Evolutionary conservation across 1,140 invertebrate species (phyloP).

Genomic region (Brachionus manjavacas): DNA sequence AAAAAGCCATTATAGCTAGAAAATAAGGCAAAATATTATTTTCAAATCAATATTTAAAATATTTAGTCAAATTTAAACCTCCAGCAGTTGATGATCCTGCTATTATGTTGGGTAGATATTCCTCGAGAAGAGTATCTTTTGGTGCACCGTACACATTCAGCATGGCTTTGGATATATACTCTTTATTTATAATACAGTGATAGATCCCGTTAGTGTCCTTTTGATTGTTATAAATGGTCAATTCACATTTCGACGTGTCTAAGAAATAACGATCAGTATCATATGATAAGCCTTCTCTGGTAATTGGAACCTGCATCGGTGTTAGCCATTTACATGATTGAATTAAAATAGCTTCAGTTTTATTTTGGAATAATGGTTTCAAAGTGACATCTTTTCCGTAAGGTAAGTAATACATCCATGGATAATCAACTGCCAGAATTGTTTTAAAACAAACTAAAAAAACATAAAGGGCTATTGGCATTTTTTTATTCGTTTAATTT

Average conservation of each 20-base stretch:
- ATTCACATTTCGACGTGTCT: background rate
- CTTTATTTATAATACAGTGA: slow-evolving; percentile 8
- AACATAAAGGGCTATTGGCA: background rate
- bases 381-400: slow-evolving; percentile 20
- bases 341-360: background rate
- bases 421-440: background rate
- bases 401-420: slow-evolving; percentile 34
- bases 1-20: background rate
- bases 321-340: slow-evolving; percentile 10
- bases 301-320: background rate
- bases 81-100: slow-evolving; percentile 30
- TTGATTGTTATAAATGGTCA: slow-evolving; percentile 24
- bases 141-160: slow-evolving; percentile 32
- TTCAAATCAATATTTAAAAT: background rate
- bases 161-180: slow-evolving; percentile 24
- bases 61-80: background rate
- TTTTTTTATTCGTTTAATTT: background rate
- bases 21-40: background rate
- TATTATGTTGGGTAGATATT: slow-evolving; percentile 23
- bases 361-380: slow-evolving; percentile 24
- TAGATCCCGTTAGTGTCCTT: slow-evolving; percentile 35
- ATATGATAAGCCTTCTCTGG: background rate
- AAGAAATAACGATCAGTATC: background rate
- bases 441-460: background rate
- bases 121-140: background rate